Percentiles rank a stretch among this genome's conserved stretches.
phyloP scores from a whole-genome alignment of 2,113 vertebrate genomes.

The Corydoras maculifer region DNA sequence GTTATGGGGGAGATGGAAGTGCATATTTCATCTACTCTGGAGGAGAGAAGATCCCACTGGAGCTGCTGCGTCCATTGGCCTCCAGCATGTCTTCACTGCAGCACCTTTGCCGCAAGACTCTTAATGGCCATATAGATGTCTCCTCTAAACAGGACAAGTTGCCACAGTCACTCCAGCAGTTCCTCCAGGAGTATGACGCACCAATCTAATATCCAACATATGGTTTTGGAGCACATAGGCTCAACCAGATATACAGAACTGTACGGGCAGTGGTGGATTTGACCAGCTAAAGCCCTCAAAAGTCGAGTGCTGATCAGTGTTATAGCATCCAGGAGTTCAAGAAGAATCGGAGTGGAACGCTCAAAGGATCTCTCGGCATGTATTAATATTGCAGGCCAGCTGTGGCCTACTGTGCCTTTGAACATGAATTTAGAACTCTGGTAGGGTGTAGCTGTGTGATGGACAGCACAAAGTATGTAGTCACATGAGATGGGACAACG shows the following conservation, averaged over 20 bases:
- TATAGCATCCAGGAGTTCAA: slow-evolving; percentile 3
- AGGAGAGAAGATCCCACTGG: slow-evolving; percentile 85
- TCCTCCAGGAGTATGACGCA: slow-evolving; percentile 89
- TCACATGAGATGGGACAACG: slow-evolving; percentile 9
- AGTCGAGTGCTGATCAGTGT: slow-evolving; percentile 3
- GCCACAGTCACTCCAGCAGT: slow-evolving; percentile 84
- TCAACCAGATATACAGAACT: slow-evolving; percentile 21
- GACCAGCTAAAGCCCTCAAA: slow-evolving; percentile 28
- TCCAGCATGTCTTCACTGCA: slow-evolving; percentile 86
- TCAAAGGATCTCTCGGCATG: slow-evolving; percentile 26
- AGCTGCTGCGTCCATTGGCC: slow-evolving; percentile 80
- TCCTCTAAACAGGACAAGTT: slow-evolving; percentile 76
- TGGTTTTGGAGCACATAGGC: slow-evolving; percentile 13
- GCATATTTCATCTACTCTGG: slow-evolving; percentile 88
- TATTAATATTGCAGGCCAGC: slow-evolving; percentile 41
- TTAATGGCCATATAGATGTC: slow-evolving; percentile 81
- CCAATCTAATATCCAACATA: slow-evolving; percentile 70
- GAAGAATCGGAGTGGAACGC: slow-evolving; percentile 16
- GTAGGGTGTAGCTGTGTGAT: slow-evolving; percentile 28
- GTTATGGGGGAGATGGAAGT: slow-evolving; percentile 52
- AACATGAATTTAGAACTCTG: slow-evolving; percentile 33
- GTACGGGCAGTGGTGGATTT: slow-evolving; percentile 18
- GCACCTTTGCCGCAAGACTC: slow-evolving; percentile 91
- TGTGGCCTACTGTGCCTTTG: slow-evolving; percentile 40
- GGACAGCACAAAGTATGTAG: slow-evolving; percentile 39